A percentile compares a stretch with the other conserved stretches of the same genome.
phyloP scores from a whole-genome alignment of 1,140 invertebrate species.

The Heliconius eleuchia region DNA sequence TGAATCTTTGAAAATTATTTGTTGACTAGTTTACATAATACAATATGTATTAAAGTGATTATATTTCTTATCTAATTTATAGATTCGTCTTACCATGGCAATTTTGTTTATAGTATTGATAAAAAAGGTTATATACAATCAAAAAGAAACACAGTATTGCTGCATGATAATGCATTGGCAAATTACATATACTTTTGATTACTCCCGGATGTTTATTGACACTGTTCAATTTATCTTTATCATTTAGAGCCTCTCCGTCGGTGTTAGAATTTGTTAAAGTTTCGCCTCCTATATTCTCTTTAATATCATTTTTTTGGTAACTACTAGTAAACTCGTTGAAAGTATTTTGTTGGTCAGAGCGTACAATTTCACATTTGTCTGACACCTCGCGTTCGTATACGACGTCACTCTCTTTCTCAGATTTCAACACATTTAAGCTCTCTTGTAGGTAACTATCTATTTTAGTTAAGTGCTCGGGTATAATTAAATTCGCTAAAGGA shows the following conservation, averaged over 20 bases:
- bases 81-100: conserved; percentile 41
- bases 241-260: conserved; percentile 21
- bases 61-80: conserved; percentile 32
- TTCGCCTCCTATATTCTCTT: not conserved
- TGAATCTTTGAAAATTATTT: conserved; percentile 28
- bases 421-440: not conserved
- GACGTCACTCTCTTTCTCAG: conserved; percentile 12
- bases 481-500: conserved; percentile 39
- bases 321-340: conserved; percentile 25
- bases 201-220: conserved; percentile 59
- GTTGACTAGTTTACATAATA: conserved; percentile 49
- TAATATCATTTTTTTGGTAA: conserved; percentile 31
- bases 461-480: conserved; percentile 47
- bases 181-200: conserved; percentile 66
- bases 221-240: conserved; percentile 59
- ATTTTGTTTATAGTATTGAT: conserved; percentile 78
- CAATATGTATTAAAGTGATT: conserved; percentile 37
- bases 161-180: conserved; percentile 80
- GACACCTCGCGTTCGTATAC: not conserved
- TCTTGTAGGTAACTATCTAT: conserved; percentile 68
- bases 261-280: not conserved
- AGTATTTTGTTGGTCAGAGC: not conserved
- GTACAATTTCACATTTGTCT: not conserved
- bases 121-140: conserved; percentile 79
- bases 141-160: conserved; percentile 77